Base-by-base conservation (phyloP, 2,797 vertebrate genomes). In the Eutrigla gurnardus region DNA sequence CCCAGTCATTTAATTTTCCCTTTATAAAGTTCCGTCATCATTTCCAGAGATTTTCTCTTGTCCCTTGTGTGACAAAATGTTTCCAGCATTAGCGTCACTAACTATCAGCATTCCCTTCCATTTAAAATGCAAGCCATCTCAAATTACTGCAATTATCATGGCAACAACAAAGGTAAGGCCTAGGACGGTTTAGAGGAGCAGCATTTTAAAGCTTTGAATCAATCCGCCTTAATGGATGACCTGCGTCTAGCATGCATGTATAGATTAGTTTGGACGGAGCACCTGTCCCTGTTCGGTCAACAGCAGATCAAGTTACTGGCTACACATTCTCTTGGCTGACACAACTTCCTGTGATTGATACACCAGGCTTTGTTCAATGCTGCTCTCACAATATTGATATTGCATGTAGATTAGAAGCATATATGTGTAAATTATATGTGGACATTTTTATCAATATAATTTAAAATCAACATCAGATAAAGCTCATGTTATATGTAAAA, bases 201-300 rank as follows among this genome's bases (percentile, higher is more conserved):
- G 81, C 77, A 78, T 84, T 84, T 80, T 84, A 86, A 82, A 89
- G 89, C 85, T 83, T 82, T 85, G 86, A 92, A 92, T 92, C 88
- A 93, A 91, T 91, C 90, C 91, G 83, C 83, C 82, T 87, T 90
- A 91, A 93, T 94, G 90, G 93, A 89, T 88, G 88, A 90, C 89
- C 91, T 88, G 89, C 81, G 88, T 90, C 83, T 71, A 82, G 80
- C 78, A 78, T 92, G 86, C 87, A 91, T 85, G 78, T 92, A 91
- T 92, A 88, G 90, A 93, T 93, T 92, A 91, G 91, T 90, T 91
- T 89, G 85, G 82, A 84, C 57, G 83, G 75, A 93, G 88, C 94
- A 95, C 91, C 94, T 94, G 94, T 93, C 86, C 92, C 89, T 87
- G 86, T 68, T 94, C 91, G 93, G 93, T 95, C 94, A 95, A 94